These are phyloP conservation scores for Apomyelois bistriatella DNA, from an alignment of 2,888 invertebrate species.

Conservation along the genomic window DNA sequence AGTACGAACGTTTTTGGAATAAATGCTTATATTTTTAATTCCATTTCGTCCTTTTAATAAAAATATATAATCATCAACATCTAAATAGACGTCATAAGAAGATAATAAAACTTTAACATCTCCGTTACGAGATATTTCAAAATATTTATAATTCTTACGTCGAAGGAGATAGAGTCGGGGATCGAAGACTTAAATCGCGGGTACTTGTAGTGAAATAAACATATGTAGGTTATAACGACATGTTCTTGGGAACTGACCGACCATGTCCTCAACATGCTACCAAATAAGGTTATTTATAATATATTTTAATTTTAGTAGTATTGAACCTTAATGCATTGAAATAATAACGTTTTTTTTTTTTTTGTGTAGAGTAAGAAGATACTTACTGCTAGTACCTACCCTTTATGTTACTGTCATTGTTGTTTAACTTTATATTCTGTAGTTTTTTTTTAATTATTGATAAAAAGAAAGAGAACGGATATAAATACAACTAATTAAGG, in stretches of 20 bases:
- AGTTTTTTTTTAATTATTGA: too few species aligned
- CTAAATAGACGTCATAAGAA: constrained; percentile 12
- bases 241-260: constrained; percentile 8
- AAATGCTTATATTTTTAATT: neutral
- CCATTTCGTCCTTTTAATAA: neutral
- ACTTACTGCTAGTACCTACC: too few species aligned
- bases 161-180: neutral
- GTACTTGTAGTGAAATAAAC: neutral
- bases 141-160: neutral
- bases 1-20: too few species aligned
- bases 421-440: too few species aligned
- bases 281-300: neutral
- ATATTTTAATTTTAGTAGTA: neutral
- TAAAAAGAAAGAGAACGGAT: too few species aligned
- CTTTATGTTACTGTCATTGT: too few species aligned
- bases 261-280: neutral
- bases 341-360: neutral
- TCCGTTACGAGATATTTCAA: neutral
- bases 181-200: neutral
- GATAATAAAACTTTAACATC: neutral
- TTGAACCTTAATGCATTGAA: neutral
- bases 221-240: neutral
- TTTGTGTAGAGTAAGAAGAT: too few species aligned
- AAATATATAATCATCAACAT: constrained; percentile 5
- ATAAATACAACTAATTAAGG: too few species aligned